Evolutionary conservation across 2,797 vertebrate species (phyloP).

Genomic region (Sebastes steindachneri): DNA sequence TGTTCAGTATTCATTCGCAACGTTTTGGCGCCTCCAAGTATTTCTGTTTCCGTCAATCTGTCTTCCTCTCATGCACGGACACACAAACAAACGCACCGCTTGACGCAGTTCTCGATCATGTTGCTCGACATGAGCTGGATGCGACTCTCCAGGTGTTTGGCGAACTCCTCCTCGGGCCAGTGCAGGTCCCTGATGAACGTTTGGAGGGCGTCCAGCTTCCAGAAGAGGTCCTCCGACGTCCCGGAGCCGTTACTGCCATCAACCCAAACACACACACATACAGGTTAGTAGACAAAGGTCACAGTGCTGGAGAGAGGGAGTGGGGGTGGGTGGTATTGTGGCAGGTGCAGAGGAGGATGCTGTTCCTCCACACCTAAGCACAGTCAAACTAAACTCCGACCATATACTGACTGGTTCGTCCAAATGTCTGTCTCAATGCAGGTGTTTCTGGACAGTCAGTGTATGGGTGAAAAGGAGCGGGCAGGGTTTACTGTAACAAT

Average conservation of each 20-base stretch:
- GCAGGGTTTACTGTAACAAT: constrained; percentile 80
- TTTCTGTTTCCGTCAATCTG: constrained; percentile 1
- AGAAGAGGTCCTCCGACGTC: constrained; percentile 98
- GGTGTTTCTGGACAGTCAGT: constrained; percentile 77
- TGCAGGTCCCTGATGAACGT: constrained; percentile 98
- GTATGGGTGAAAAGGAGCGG: constrained; percentile 87
- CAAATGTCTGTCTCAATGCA: constrained; percentile 1
- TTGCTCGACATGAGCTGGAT: constrained; percentile 98
- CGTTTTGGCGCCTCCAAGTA: constrained; percentile 5
- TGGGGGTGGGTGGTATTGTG: constrained; percentile 9
- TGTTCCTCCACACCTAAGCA: constrained; percentile 84
- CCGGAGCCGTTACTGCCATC: constrained; percentile 95
- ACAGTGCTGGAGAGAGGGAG: constrained; percentile 11
- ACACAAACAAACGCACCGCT: constrained; percentile 84
- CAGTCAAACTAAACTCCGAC: constrained; percentile 76
- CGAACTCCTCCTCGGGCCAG: constrained; percentile 99
- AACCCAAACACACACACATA: constrained; percentile 59
- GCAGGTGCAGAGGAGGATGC: constrained; percentile 67
- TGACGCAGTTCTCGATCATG: constrained; percentile 99
- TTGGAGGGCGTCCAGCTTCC: constrained; percentile 98
- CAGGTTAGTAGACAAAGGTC: constrained; percentile 60
- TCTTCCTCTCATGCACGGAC: not conserved
- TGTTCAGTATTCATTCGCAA: constrained; percentile 10
- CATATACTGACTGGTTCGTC: constrained; percentile 83
- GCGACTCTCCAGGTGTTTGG: constrained; percentile 96